phyloP scores from a whole-genome alignment of 2,888 invertebrate genomes.

The Augochlorella aurata region DNA sequence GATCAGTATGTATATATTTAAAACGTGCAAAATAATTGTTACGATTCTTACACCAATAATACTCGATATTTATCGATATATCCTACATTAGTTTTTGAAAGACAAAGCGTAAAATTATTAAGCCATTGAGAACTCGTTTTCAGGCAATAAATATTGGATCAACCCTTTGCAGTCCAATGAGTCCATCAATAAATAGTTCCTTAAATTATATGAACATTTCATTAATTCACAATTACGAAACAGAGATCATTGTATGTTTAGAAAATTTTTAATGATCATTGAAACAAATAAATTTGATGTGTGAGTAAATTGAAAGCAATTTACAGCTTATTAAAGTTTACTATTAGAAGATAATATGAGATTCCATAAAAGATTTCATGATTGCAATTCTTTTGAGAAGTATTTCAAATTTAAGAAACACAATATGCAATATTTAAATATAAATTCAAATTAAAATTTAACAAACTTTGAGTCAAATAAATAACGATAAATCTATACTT shows the following conservation, averaged over 20 bases:
- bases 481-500: slow-evolving; percentile 25
- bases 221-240: background rate
- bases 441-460: slow-evolving; percentile 11
- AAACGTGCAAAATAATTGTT: slow-evolving; percentile 39
- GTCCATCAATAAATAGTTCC: background rate
- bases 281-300: background rate
- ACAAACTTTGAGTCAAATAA: slow-evolving; percentile 26
- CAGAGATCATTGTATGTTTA: background rate
- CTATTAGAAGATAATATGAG: slow-evolving; percentile 1
- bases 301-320: background rate
- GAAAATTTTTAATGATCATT: background rate
- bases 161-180: slow-evolving; percentile 50
- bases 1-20: slow-evolving; percentile 42
- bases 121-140: slow-evolving; percentile 42
- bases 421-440: background rate
- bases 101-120: slow-evolving; percentile 48
- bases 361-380: slow-evolving; percentile 15
- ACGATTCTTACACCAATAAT: slow-evolving; percentile 31
- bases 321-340: background rate
- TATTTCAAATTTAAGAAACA: background rate
- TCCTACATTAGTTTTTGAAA: slow-evolving; percentile 45
- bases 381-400: slow-evolving; percentile 3
- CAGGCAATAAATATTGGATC: slow-evolving; percentile 36
- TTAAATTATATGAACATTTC: background rate
- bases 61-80: slow-evolving; percentile 37